A percentile compares a stretch with the other conserved stretches of the same genome.
These are phyloP conservation scores for Mesorhabditis belari DNA, from an alignment of 2,888 invertebrate genomes.

Conservation along the genomic window DNA sequence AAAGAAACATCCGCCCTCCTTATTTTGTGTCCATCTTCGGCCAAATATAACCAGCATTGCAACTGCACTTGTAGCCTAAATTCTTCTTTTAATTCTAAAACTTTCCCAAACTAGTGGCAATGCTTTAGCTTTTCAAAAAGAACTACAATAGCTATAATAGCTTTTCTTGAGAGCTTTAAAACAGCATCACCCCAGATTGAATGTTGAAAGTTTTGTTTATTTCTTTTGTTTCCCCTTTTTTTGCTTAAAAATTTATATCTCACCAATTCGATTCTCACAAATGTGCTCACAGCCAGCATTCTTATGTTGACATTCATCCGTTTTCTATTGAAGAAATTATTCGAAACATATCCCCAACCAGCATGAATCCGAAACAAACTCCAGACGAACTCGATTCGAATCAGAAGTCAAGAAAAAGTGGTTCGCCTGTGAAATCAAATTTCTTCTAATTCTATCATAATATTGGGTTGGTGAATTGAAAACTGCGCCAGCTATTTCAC, in stretches of 20 bases:
- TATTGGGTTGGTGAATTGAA: too few species aligned
- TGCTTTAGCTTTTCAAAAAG: too few species aligned
- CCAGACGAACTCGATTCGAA: conserved; percentile 78
- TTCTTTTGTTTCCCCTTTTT: neutral
- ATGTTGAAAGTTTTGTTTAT: neutral
- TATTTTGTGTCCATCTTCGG: conserved; percentile 88
- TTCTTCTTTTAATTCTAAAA: neutral
- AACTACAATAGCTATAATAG: too few species aligned
- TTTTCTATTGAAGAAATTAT: conserved; percentile 86
- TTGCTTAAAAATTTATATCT: too few species aligned
- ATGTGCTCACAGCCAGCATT: conserved; percentile 97
- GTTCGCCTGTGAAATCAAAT: conserved; percentile 21
- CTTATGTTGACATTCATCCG: conserved; percentile 87
- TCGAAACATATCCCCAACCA: conserved; percentile 80
- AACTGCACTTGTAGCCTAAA: conserved; percentile 81
- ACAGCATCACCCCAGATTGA: too few species aligned
- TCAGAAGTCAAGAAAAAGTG: conserved; percentile 78
- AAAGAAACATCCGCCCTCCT: conserved; percentile 85
- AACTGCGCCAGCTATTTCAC: too few species aligned
- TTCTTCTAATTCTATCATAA: neutral
- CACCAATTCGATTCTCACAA: conserved; percentile 37
- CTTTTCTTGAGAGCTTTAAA: too few species aligned
- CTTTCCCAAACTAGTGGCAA: too few species aligned
- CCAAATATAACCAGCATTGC: conserved; percentile 90
- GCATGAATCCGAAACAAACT: conserved; percentile 88